These are phyloP conservation scores for Corydoras maculifer DNA, from an alignment of 2,113 vertebrate genomes.

Conservation along the genomic window DNA sequence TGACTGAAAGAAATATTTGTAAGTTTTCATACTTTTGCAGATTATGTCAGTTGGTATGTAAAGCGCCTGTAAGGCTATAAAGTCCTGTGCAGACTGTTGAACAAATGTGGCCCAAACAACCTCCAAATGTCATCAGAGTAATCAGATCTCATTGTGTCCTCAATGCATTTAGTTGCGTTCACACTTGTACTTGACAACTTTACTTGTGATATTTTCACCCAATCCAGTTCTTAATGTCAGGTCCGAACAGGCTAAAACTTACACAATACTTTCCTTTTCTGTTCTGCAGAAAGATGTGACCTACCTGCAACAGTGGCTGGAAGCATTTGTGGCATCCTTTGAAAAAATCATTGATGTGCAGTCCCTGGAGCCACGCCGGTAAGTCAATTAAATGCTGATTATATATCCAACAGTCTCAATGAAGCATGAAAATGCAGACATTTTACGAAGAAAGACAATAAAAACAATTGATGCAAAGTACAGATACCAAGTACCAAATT, in stretches of 20 bases:
- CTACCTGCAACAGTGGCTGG: slow-evolving; percentile 91
- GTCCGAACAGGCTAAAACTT: no score
- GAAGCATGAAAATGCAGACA: not conserved
- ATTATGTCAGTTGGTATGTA: no score
- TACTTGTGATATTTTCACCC: no score
- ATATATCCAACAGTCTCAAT: not conserved
- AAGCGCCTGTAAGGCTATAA: no score
- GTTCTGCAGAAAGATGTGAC: slow-evolving; percentile 79
- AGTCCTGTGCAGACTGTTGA: no score
- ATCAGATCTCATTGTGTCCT: not conserved
- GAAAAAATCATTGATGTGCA: slow-evolving; percentile 82
- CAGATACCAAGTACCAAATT: no score
- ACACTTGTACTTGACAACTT: not conserved
- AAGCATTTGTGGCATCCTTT: slow-evolving; percentile 80
- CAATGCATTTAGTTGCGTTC: not conserved
- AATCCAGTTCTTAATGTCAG: no score
- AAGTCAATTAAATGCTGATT: slow-evolving; percentile 41
- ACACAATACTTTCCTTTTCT: not conserved
- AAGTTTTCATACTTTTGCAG: no score
- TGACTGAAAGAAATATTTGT: no score
- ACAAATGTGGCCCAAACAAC: not conserved
- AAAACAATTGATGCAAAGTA: no score
- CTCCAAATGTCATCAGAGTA: not conserved
- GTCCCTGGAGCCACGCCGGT: slow-evolving; percentile 84
- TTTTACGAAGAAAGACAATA: not conserved